A percentile compares a stretch with the other conserved stretches of the same genome.
phyloP scores from a whole-genome alignment of 2,888 invertebrate species.

The Pachymerium ferrugineum region DNA sequence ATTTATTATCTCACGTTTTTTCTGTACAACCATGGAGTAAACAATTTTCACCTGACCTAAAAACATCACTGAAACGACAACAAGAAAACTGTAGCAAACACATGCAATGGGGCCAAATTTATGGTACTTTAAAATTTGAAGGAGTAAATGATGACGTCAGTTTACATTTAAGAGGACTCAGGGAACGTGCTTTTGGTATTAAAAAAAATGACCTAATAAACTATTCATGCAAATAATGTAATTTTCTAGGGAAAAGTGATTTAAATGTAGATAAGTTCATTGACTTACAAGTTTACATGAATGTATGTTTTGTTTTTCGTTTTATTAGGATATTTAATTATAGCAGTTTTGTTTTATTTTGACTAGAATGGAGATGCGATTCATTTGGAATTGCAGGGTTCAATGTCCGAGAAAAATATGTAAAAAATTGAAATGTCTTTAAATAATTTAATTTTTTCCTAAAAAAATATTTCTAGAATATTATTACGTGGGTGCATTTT shows the following conservation, averaged over 20 bases:
- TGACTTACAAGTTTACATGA: too few relatives aligned
- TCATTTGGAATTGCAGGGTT: too few relatives aligned
- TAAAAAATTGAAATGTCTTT: neutral
- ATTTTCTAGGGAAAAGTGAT: too few relatives aligned
- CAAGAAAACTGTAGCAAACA: neutral
- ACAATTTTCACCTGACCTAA: neutral
- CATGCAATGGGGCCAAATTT: constrained; percentile 58
- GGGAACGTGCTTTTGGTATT: constrained; percentile 43
- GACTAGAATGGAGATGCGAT: too few relatives aligned
- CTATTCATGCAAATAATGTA: neutral
- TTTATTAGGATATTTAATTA: too few relatives aligned
- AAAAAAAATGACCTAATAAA: neutral
- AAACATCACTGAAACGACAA: neutral
- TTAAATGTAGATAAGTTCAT: too few relatives aligned
- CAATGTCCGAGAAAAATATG: too few relatives aligned
- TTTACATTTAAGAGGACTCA: constrained; percentile 54
- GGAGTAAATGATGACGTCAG: constrained; percentile 49
- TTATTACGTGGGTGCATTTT: constrained; percentile 39
- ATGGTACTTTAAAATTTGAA: constrained; percentile 53
- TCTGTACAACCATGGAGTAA: neutral
- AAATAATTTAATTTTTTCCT: too few relatives aligned
- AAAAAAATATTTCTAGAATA: constrained; percentile 37
- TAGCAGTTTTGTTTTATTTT: too few relatives aligned
- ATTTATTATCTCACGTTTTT: neutral
- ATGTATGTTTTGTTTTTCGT: too few relatives aligned